Percentiles rank a stretch among this genome's conserved stretches.
These are phyloP conservation scores for Rhamnusium bicolor DNA, from an alignment of 2,888 invertebrate species.

Conservation along the genomic window DNA sequence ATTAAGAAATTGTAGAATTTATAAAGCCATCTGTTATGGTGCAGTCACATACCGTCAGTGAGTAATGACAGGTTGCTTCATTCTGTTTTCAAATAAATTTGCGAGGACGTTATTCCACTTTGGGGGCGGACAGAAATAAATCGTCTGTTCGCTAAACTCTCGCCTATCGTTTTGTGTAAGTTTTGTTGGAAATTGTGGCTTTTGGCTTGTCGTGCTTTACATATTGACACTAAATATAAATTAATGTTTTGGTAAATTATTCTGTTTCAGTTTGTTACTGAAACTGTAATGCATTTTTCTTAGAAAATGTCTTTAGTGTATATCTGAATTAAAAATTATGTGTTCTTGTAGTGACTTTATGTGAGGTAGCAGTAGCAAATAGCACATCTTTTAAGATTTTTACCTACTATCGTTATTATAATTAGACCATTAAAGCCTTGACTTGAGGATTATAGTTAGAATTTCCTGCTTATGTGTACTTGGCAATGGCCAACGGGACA, in stretches of 20 bases:
- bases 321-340: not conserved
- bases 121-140: constrained; percentile 34
- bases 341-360: not conserved
- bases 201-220: constrained; percentile 30
- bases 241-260: constrained; percentile 23
- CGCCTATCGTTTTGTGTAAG: constrained; percentile 33
- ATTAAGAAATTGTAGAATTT: constrained; percentile 58
- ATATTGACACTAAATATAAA: constrained; percentile 31
- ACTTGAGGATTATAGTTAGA: too few species aligned
- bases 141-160: constrained; percentile 30
- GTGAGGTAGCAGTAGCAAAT: not conserved
- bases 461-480: too few species aligned
- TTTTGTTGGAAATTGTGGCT: constrained; percentile 29
- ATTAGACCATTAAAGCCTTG: too few species aligned
- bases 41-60: constrained; percentile 51
- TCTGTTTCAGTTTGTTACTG: constrained; percentile 1
- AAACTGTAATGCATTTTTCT: constrained; percentile 1
- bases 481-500: too few species aligned
- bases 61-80: constrained; percentile 37
- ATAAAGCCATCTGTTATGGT: constrained; percentile 57
- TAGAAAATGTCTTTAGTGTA: not conserved
- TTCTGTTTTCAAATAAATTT: constrained; percentile 33
- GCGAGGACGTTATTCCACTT: constrained; percentile 32
- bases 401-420: too few species aligned
- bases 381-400: too few species aligned